phyloP scores from a whole-genome alignment of 2,888 invertebrate species.

The Drosophila bunnanda region DNA sequence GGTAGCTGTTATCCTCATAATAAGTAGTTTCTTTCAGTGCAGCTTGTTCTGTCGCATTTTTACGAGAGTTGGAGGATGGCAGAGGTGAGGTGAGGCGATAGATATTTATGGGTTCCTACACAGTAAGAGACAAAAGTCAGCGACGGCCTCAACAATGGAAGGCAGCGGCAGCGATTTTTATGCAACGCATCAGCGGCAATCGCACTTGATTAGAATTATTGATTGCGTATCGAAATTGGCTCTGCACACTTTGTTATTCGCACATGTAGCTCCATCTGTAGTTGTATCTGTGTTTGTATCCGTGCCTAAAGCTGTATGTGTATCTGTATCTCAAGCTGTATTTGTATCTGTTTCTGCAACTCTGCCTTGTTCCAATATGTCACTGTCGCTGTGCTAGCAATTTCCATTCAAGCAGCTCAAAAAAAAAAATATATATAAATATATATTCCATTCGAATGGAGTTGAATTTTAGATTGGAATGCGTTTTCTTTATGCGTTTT shows the following conservation, averaged over 20 bases:
- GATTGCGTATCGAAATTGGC: constrained; percentile 72
- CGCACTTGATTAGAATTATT: constrained; percentile 82
- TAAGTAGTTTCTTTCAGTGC: background rate
- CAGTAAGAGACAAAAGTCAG: constrained; percentile 46
- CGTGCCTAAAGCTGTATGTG: background rate
- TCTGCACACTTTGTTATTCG: constrained; percentile 51
- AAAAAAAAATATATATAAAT: background rate
- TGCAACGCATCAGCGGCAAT: constrained; percentile 72
- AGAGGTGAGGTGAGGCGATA: constrained; percentile 16
- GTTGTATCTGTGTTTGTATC: background rate
- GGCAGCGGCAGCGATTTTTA: constrained; percentile 65
- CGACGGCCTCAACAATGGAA: constrained; percentile 49
- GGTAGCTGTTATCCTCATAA: background rate
- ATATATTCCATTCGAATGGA: background rate
- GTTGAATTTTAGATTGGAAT: background rate
- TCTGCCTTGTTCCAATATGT: constrained; percentile 14
- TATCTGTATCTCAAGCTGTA: background rate
- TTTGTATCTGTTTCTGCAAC: background rate
- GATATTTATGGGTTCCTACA: constrained; percentile 55
- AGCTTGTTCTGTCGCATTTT: constrained; percentile 49
- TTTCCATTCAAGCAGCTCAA: constrained; percentile 20
- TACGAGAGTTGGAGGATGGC: constrained; percentile 65
- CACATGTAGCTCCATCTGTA: constrained; percentile 20
- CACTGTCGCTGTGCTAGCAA: constrained; percentile 23
- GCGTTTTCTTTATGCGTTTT: background rate